phyloP scores from a whole-genome alignment of 92 coral and sea anemone species.

The Zoanthus sansibaricus region DNA sequence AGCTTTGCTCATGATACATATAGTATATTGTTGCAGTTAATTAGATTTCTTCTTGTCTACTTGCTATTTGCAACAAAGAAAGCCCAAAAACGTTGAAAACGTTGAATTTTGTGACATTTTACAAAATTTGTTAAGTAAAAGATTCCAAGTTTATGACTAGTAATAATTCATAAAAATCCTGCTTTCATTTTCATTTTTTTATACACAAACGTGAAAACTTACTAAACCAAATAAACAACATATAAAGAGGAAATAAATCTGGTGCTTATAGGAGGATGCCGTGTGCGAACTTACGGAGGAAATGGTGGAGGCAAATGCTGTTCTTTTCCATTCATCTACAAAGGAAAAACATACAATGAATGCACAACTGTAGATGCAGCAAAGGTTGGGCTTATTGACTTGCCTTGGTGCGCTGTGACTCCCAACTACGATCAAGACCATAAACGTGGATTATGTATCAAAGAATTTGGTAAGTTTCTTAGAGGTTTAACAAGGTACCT shows the following conservation, averaged over 20 bases:
- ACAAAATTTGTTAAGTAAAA: too few relatives aligned
- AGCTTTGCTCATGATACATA: too few relatives aligned
- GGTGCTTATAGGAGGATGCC: conserved; percentile 66
- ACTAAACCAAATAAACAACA: not conserved
- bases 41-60: too few relatives aligned
- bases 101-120: too few relatives aligned
- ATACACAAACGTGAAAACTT: too few relatives aligned
- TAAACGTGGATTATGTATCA: conserved; percentile 80
- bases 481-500: too few relatives aligned
- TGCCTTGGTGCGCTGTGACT: conserved; percentile 89
- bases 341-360: conserved; percentile 68
- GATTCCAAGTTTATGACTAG: too few relatives aligned
- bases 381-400: conserved; percentile 23
- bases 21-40: too few relatives aligned
- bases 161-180: too few relatives aligned
- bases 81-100: too few relatives aligned
- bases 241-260: not conserved
- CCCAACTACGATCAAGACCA: conserved; percentile 73
- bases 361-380: conserved; percentile 64
- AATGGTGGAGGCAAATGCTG: conserved; percentile 87
- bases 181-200: too few relatives aligned
- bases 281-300: conserved; percentile 87
- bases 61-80: too few relatives aligned
- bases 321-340: conserved; percentile 80
- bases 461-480: conserved; percentile 62